These are phyloP conservation scores for Leucoptera coffeella DNA, from an alignment of 2,888 invertebrate species.

Conservation along the genomic window DNA sequence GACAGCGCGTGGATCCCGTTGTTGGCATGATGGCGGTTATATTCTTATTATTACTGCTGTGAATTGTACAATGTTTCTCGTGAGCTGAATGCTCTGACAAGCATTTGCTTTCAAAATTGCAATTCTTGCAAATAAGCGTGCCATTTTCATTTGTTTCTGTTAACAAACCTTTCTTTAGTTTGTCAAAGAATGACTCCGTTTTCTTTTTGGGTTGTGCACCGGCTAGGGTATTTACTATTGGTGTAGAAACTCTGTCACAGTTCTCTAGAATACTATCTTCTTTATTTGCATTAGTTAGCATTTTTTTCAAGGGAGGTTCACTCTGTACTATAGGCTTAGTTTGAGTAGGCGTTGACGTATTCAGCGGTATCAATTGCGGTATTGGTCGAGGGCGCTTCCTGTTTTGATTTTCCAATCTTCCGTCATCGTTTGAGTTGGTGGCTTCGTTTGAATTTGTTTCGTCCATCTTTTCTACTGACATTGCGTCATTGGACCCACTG, in stretches of 20 bases:
- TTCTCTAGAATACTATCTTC: conserved; percentile 3
- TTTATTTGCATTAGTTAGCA: conserved; percentile 8
- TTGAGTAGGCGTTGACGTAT: conserved; percentile 36
- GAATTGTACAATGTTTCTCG: conserved; percentile 62
- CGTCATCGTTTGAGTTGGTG: conserved; percentile 16
- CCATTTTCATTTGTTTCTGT: conserved; percentile 59
- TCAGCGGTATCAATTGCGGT: conserved; percentile 71
- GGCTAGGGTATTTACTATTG: background rate
- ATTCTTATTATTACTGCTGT: conserved; percentile 31
- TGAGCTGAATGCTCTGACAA: conserved; percentile 76
- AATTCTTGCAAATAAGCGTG: conserved; percentile 61
- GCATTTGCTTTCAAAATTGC: conserved; percentile 74
- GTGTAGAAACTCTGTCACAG: background rate
- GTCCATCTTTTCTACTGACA: conserved; percentile 15
- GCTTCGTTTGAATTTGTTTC: conserved; percentile 10
- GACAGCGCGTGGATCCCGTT: conserved; percentile 71
- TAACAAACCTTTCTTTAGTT: conserved; percentile 68
- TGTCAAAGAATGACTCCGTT: conserved; percentile 76
- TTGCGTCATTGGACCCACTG: conserved; percentile 36
- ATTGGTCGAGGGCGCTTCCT: conserved; percentile 55
- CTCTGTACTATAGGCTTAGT: conserved; percentile 16
- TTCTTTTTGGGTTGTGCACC: conserved; percentile 40
- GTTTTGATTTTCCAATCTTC: conserved; percentile 19
- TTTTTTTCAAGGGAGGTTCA: conserved; percentile 36
- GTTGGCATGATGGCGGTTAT: conserved; percentile 33